phyloP scores from a whole-genome alignment of 2,888 invertebrate genomes.

The Drosophila suboccidentalis region DNA sequence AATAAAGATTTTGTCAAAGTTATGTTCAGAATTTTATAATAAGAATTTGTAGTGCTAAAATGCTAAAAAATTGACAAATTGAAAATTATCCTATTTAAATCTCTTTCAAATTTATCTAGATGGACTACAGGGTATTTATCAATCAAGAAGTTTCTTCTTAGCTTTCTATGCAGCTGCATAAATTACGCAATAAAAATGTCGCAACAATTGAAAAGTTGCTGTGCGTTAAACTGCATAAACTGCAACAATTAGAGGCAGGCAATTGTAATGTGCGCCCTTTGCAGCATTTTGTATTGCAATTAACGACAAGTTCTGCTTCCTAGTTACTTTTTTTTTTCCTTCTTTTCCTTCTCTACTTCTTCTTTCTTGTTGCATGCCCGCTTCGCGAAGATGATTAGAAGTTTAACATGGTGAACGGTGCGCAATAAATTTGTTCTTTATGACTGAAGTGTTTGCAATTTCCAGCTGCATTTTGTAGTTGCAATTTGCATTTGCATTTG shows the following conservation, averaged over 20 bases:
- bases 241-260: constrained; percentile 72
- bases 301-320: constrained; percentile 56
- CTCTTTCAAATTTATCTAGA: background rate
- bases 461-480: constrained; percentile 27
- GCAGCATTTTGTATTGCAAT: constrained; percentile 59
- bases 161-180: constrained; percentile 61
- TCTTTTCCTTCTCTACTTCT: background rate
- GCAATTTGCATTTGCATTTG: constrained; percentile 34
- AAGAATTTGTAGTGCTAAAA: too few species aligned
- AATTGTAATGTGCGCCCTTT: constrained; percentile 53
- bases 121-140: constrained; percentile 14
- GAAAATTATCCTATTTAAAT: too few species aligned
- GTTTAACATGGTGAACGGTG: constrained; percentile 21
- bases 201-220: constrained; percentile 70
- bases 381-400: constrained; percentile 41
- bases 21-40: too few species aligned
- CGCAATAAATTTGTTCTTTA: constrained; percentile 43
- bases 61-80: too few species aligned
- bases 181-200: constrained; percentile 81
- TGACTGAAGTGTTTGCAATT: constrained; percentile 40
- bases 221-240: constrained; percentile 78
- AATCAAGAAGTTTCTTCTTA: background rate
- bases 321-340: constrained; percentile 26
- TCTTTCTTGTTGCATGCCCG: constrained; percentile 7
- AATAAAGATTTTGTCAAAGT: too few species aligned